Base-by-base conservation (phyloP, 2,113 vertebrate genomes). In the Dissostichus mawsoni region DNA sequence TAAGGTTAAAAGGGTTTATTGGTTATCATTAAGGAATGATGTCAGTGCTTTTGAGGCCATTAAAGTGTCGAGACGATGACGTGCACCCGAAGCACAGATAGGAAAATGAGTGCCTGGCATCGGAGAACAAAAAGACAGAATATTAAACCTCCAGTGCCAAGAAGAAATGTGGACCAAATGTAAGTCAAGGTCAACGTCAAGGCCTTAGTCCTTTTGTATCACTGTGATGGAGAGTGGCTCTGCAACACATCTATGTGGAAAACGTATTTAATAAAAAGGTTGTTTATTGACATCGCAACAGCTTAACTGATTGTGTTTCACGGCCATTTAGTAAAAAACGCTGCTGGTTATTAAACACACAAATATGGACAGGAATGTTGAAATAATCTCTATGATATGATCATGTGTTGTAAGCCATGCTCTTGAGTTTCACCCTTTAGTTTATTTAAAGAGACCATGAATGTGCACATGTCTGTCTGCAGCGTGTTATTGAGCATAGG, bases 1-100 rank as follows among this genome's bases (percentile, higher is more conserved):
- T 69, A 50, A 23, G 23, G 23, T 23, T 23, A 23, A 23, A 23
- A 23, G 23, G 64, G 53, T 64, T 47, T 57, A 9, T 18, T 0
- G 36, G 17, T 74, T 29, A 76, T 61, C 59, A 25, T 29, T 8
- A 0, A 61, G 62, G 29, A 75, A 75, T 50, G 51, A 76, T 71
- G 51, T 25, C 51, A 16, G 7, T n/a, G 71, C 29, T 57, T 69
- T 41, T 0, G 45, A 66, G 67, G 33, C 65, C 57, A 73, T 74
- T 79, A 53, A 69, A 56, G n/a, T 78, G 81, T 74, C 81, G 67
- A 58, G 11, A 72, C 11, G 78, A 65, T 66, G 76, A 76, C 33
- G 25, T 18, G 85, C 20, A 63, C 36, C 61, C 70, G 50, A 50
- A 69, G 45, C 6, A 33, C 25, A 55, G 61, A 64, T 55, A 47